These are phyloP conservation scores for Perizoma flavofasciatum DNA, from an alignment of 2,888 invertebrate species.

Conservation along the genomic window DNA sequence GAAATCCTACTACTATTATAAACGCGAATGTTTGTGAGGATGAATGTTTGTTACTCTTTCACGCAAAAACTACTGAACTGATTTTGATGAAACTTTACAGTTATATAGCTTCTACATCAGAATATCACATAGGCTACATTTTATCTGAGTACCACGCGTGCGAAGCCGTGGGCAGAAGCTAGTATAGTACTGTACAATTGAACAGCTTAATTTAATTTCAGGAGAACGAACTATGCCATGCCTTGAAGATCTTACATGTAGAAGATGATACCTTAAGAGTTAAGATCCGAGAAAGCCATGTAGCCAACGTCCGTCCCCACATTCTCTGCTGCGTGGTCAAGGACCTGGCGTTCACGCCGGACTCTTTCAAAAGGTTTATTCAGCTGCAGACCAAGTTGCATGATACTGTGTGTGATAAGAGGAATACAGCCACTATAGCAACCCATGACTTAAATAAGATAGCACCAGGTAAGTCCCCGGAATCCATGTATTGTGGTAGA, in stretches of 20 bases:
- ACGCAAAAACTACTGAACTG: no score
- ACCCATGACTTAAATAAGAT: slow-evolving; percentile 91
- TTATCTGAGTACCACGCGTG: no score
- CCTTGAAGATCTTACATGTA: slow-evolving; percentile 73
- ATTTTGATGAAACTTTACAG: no score
- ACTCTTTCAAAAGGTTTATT: slow-evolving; percentile 89
- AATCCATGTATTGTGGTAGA: no score
- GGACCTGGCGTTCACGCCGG: slow-evolving; percentile 85
- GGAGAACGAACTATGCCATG: slow-evolving; percentile 63
- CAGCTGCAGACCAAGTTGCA: slow-evolving; percentile 91
- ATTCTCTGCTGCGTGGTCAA: slow-evolving; percentile 89
- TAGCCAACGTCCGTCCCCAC: slow-evolving; percentile 86
- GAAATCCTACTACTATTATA: no score
- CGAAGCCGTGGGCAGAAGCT: no score
- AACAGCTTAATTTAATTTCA: slow-evolving; percentile 26
- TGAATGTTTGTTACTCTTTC: no score
- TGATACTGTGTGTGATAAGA: slow-evolving; percentile 89
- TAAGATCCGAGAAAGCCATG: slow-evolving; percentile 81
- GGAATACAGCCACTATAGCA: slow-evolving; percentile 91
- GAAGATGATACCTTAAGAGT: slow-evolving; percentile 78
- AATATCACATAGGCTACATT: no score
- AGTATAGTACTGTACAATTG: no score
- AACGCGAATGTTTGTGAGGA: no score
- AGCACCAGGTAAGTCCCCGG: slow-evolving; percentile 69
- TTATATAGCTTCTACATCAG: no score